Base-by-base conservation (phyloP, 2,113 vertebrate genomes). In the Carassius auratus region DNA sequence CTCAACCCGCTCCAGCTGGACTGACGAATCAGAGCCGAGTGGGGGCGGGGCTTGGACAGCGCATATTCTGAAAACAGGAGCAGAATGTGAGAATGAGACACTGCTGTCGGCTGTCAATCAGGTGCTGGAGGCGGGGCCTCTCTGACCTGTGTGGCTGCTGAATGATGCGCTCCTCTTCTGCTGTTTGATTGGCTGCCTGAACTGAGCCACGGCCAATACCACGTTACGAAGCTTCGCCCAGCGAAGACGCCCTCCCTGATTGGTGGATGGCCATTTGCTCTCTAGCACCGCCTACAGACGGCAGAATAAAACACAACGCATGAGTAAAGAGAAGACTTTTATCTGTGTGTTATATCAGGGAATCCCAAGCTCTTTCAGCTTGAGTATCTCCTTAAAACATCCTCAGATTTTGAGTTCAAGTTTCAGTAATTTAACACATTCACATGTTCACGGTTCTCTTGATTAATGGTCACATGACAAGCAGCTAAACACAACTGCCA, bases 181-280 rank as follows among this genome's bases (percentile, higher is more conserved):
- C 33, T 91, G 89, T 89, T 86, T 95, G 90, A 98, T 91, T 59
- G 97, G 96, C 91, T 95, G 96, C 36, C 97, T 95, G 90, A 99
- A 98, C 88, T 97, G 97, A 21, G 97, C 97, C 0, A 97, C 96
- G 0, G 96, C 97, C 92, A 98, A 89, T n/a, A 98, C 91, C 13
- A 98, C 97, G 19, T 99, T 98, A 38, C 97, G 94, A 0, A 99
- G 96, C 91, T 98, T 98, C 88, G 96, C 96, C 97, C 97, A 98
- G 85, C 95, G 97, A 84, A 98, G 95, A 1, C 96, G 95, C 15
- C 96, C 96, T 0, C 97, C 94, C 50, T 97, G 96, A n/a, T 92
- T 97, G 66, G 96, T 95, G 0, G 96, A 97, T 0, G 97, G 97
- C 97, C 97, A 98, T 87, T 98, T 98, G 91, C 97, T 97, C 93